Conservation (phyloP, 2,888 invertebrate species). For the Campoletis raptor region DNA sequence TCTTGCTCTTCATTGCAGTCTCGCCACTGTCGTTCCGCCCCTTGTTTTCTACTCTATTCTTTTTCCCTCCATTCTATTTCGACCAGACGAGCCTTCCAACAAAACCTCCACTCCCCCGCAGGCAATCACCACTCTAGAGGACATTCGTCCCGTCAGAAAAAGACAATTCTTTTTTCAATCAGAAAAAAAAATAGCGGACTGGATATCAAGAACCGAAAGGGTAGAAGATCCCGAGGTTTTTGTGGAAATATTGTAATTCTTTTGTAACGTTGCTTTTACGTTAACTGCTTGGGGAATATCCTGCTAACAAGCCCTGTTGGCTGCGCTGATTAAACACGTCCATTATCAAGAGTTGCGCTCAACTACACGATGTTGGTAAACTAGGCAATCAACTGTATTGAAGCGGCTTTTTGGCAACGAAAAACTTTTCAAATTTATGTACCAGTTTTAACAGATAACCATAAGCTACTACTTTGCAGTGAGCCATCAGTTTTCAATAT, state of each 20-base stretch:
- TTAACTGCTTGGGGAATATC: background rate
- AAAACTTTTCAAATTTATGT: background rate
- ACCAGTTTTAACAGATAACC: background rate
- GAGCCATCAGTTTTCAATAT: background rate
- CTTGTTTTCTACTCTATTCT: background rate
- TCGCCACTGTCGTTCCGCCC: background rate
- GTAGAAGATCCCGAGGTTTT: background rate
- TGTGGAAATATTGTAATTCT: background rate
- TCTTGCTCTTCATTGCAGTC: conserved; percentile 41
- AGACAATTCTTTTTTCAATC: conserved; percentile 30
- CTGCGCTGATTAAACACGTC: background rate
- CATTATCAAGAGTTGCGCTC: background rate
- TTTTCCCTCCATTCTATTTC: conserved; percentile 27
- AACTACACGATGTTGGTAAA: background rate
- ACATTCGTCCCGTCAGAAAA: background rate
- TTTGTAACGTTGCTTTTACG: background rate
- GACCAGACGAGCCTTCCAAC: conserved; percentile 28
- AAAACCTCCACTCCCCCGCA: conserved; percentile 7
- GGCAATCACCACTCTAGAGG: conserved; percentile 28
- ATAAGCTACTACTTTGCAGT: background rate
- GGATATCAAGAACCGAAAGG: background rate
- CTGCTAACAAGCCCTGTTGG: background rate
- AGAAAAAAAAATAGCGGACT: conserved; percentile 1
- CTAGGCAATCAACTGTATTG: background rate
- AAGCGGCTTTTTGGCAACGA: background rate